Percentiles rank a stretch among this genome's conserved stretches.
Evolutionary conservation across 2,113 vertebrate species (phyloP).

Genomic region (Brachyhypopomus gauderio): DNA sequence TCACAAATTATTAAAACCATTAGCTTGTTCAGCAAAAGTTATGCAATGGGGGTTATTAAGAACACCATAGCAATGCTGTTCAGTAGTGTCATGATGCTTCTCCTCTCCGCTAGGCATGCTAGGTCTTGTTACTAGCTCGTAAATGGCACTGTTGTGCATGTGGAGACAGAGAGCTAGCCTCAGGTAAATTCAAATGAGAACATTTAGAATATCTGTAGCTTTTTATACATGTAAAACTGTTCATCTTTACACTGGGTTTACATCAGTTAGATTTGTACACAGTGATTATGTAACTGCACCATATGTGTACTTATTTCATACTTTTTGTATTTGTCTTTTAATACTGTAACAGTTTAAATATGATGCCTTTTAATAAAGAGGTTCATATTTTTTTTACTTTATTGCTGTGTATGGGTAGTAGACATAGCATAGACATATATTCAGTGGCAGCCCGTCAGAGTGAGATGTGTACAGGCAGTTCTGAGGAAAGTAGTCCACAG

Average conservation of each 20-base stretch:
- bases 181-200: not conserved
- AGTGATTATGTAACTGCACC: not conserved
- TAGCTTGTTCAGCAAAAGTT: too few species aligned
- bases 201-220: not conserved
- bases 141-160: not conserved
- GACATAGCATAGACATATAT: too few species aligned
- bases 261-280: not conserved
- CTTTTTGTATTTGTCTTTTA: not conserved
- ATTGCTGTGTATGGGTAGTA: too few species aligned
- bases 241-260: not conserved
- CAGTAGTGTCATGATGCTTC: too few species aligned
- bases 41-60: too few species aligned
- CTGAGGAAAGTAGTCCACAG: too few species aligned
- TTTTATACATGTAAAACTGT: not conserved
- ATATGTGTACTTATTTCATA: not conserved
- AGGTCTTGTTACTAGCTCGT: not conserved
- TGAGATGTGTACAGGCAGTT: too few species aligned
- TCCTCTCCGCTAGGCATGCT: not conserved
- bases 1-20: too few species aligned
- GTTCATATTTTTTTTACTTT: too few species aligned
- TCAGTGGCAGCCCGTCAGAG: too few species aligned
- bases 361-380: too few species aligned
- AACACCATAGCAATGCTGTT: too few species aligned
- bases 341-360: not conserved
- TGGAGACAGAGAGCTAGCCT: not conserved